phyloP scores from a whole-genome alignment of 2,113 vertebrate genomes.

The Tricholaema leucomelas region DNA sequence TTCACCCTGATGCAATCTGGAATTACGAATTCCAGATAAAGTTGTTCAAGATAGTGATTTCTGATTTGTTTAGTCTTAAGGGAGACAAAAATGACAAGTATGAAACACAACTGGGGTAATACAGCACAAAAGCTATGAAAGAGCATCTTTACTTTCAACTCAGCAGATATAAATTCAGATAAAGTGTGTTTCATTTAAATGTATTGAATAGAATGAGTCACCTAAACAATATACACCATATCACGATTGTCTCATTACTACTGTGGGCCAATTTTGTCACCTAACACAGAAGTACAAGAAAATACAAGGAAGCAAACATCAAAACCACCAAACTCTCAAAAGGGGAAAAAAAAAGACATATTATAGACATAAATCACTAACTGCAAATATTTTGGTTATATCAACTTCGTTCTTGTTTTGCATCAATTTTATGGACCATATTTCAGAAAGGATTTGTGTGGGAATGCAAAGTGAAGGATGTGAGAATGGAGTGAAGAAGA shows the following conservation, averaged over 20 bases:
- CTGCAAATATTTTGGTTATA: no score
- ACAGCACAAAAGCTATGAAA: neutral
- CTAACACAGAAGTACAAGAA: neutral
- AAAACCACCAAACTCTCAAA: no score
- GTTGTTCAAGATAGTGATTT: neutral
- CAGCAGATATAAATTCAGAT: neutral
- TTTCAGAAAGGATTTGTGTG: no score
- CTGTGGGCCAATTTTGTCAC: neutral
- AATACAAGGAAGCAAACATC: no score
- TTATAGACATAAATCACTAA: no score
- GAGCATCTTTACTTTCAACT: conserved; percentile 24
- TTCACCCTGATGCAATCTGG: neutral
- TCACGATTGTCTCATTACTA: neutral
- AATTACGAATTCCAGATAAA: neutral
- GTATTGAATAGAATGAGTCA: neutral
- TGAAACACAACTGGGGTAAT: neutral
- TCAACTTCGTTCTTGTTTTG: no score
- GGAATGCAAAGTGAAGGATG: no score
- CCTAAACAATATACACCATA: fast-evolving
- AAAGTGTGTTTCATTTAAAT: conserved; percentile 21
- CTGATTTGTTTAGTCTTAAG: neutral
- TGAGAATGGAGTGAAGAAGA: no score
- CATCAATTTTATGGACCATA: no score
- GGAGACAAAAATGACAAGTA: neutral
- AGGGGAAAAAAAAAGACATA: no score